Evolutionary conservation across 2,797 vertebrate species (phyloP), one percentile per base, ranked within the genome.

Genomic region (Heterohyrax brucei): DNA sequence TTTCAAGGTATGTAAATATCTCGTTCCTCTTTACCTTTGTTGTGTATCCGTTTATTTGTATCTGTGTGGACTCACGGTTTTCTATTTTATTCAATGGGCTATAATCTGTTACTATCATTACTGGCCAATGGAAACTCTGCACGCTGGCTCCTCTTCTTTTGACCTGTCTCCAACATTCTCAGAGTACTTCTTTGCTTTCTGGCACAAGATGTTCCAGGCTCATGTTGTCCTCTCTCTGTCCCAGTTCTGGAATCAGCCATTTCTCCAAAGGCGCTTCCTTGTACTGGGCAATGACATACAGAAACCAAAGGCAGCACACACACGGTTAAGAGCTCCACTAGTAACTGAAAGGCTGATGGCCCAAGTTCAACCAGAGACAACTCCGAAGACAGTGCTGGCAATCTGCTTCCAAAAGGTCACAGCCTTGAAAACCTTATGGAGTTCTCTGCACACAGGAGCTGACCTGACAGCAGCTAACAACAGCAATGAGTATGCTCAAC

Each of bases 121-220:
- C 44, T 50, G 77, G 89, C 91, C 77, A 82, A 46, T n/a, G 70
- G 78, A 92, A 96, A 72, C 10, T 39, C 73, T 48, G 33, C 24
- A 56, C 21, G 70, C 61, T 91, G 93, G 79, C 93, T 75, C 50
- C 0, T 7, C n/a, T 76, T 61, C 66, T 84, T 62, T 7, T 92
- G 94, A 91, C 44, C 4, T 2, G 44, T 53, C 83, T 87, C 95
- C 91, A 92, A 81, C 94, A 95, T 81, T 96, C 96, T 93, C 70
- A 78, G 88, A 95, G 85, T 66, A 77, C 78, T 95, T 93, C 88
- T 88, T 95, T 92, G 66, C 86, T 81, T 95, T 95, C 68, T 96
- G 92, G 94, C 77, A 72, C 66, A 94, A 90, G 86, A 92, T 87
- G 83, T 89, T 91, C 87, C 72, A 82, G 83, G 86, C 44, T 96